Evolutionary conservation across 2,113 vertebrate genomes (phyloP), one percentile per base, ranked within the genome.

Genomic region (Sander lucioperca): DNA sequence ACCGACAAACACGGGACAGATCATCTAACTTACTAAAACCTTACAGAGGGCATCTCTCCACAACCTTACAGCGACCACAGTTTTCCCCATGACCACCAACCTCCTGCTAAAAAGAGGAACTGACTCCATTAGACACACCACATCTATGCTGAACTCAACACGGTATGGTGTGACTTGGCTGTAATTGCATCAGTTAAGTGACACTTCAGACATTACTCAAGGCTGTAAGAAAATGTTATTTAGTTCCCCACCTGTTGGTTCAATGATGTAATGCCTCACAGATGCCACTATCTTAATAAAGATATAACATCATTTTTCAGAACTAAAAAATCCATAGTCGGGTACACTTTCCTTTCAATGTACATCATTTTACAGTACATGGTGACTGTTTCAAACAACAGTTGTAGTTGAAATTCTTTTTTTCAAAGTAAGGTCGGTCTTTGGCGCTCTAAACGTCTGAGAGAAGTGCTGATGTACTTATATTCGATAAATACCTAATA

Each of bases 51-150:
- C 36, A 19, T 71, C 10, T 57, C 19, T 63, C 69, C 39, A 4
- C 30, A 15, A 59, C 30, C n/a, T 13, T 3, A 48, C 27, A 33
- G 71, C 16, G 14, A 11, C 47, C 72, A 67, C 70, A 30, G 56
- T 16, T 59, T 51, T 16, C 18, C 25, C 11, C 23, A 12, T 19
- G 48, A 13, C 4, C 36, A n/a, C n/a, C 48, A 6, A 25, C 4
- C 45, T 80, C 58, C 64, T 23, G 27, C 23, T 33, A 30, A 36
- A 79, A 61, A 57, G 10, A 65, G 61, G 63, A 45, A 81, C 19
- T 14, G 6, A 65, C 67, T 53, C 7, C 3, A 21, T 8, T 4
- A 18, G 43, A 19, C 19, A 25, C 33, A 33, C 33, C 45, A 47
- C 18, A 16, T 16, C 30, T 62, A 16, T 48, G 25, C 5, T 45